Conservation (phyloP, 2,113 vertebrate genomes). For the Syngnathus scovelli region DNA sequence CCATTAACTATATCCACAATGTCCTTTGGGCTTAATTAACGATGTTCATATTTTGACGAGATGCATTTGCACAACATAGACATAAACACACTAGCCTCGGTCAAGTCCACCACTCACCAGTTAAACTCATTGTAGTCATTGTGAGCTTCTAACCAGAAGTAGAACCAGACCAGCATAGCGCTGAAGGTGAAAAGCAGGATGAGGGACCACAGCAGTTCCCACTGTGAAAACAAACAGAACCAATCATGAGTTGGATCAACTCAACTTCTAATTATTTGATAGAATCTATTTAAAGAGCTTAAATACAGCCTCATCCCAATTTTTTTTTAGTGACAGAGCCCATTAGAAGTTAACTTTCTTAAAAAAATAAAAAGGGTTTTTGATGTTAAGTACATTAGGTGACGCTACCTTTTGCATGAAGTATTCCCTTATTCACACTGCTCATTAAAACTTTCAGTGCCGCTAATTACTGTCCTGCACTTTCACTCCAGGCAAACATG, state of each 20-base stretch:
- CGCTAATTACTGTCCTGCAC: slow-evolving; percentile 5
- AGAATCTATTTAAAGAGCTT: background rate
- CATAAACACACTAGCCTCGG: slow-evolving; percentile 1
- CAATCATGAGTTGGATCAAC: background rate
- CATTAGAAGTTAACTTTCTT: slow-evolving; percentile 15
- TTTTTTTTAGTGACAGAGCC: slow-evolving; percentile 4
- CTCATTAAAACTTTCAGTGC: slow-evolving; percentile 26
- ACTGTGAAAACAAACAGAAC: slow-evolving; percentile 63
- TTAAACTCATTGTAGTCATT: slow-evolving; percentile 98
- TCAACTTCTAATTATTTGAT: no score
- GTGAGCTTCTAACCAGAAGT: slow-evolving; percentile 95
- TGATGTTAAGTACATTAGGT: background rate
- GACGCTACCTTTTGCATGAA: background rate
- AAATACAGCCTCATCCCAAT: background rate
- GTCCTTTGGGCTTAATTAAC: background rate
- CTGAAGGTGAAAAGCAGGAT: slow-evolving; percentile 86
- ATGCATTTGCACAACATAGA: slow-evolving; percentile 12
- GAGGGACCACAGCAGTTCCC: slow-evolving; percentile 93
- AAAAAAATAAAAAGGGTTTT: background rate
- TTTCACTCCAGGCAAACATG: background rate
- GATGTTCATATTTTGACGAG: background rate
- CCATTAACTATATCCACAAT: background rate
- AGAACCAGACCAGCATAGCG: slow-evolving; percentile 89
- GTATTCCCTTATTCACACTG: slow-evolving; percentile 43
- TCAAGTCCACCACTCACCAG: slow-evolving; percentile 79